Percentiles rank a stretch among this genome's conserved stretches.
These are phyloP conservation scores for Miniopterus natalensis DNA, from an alignment of 2,113 vertebrate species.

Conservation along the genomic window DNA sequence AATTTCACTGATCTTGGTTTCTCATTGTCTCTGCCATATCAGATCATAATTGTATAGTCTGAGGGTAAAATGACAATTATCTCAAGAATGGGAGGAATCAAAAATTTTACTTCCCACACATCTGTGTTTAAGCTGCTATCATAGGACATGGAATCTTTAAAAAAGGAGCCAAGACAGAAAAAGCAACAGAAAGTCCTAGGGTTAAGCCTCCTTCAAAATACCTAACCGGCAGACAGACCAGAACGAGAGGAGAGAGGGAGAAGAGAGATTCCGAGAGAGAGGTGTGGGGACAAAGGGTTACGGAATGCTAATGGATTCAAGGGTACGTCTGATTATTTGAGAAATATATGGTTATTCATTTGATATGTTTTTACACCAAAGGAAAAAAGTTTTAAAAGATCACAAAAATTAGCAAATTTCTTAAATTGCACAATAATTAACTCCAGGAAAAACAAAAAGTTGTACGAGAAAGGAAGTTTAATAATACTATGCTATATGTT, in stretches of 20 bases:
- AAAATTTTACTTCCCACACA: background rate
- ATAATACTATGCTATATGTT: background rate
- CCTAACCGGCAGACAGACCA: background rate
- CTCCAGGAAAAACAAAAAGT: background rate
- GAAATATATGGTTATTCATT: background rate
- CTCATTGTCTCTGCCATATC: background rate
- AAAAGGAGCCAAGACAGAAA: background rate
- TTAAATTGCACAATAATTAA: constrained; percentile 13
- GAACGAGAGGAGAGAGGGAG: background rate
- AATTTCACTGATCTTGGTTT: background rate
- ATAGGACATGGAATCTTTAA: background rate
- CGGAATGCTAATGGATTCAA: background rate
- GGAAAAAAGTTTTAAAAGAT: constrained; percentile 18
- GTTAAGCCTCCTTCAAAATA: constrained; percentile 31
- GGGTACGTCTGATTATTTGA: background rate
- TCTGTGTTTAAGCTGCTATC: constrained; percentile 2
- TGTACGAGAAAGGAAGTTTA: constrained; percentile 18
- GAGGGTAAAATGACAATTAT: background rate
- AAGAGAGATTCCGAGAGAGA: background rate
- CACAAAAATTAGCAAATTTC: background rate
- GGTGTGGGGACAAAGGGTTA: background rate
- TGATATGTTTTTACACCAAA: background rate
- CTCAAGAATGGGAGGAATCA: background rate
- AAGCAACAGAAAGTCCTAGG: constrained; percentile 2
- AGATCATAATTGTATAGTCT: background rate